Evolutionary conservation across 2,888 invertebrate genomes (phyloP).

Genomic region (Bellardia pandia): DNA sequence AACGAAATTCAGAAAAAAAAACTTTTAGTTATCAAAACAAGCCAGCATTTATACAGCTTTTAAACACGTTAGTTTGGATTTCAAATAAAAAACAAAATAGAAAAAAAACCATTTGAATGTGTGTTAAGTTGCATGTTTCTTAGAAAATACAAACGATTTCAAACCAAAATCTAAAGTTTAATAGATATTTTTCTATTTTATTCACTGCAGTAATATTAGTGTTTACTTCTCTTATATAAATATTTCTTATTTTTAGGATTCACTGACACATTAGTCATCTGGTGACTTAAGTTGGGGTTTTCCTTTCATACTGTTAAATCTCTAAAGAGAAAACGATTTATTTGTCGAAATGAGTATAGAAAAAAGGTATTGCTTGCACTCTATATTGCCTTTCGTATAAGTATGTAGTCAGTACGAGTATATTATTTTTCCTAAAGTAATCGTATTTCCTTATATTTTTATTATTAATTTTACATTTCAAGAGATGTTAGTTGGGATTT

Average conservation of each 20-base stretch:
- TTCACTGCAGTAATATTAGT: not conserved
- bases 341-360: slow-evolving; percentile 10
- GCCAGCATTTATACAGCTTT: not conserved
- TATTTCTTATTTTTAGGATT: slow-evolving; percentile 14
- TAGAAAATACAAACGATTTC: not conserved
- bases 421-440: slow-evolving; percentile 8
- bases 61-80: slow-evolving; percentile 3
- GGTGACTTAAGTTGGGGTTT: not conserved
- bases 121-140: not conserved
- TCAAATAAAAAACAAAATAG: not conserved
- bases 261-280: slow-evolving; percentile 39
- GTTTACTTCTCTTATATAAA: slow-evolving; percentile 1
- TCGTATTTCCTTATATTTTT: slow-evolving; percentile 3
- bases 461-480: not conserved
- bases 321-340: slow-evolving; percentile 40
- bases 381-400: not conserved
- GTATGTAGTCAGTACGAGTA: not conserved
- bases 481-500: not conserved
- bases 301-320: slow-evolving; percentile 18
- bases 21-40: slow-evolving; percentile 5
- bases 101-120: not conserved
- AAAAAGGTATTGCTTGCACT: not conserved
- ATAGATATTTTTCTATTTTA: not conserved
- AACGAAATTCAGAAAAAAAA: slow-evolving; percentile 9
- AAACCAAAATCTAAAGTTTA: not conserved